phyloP scores from a whole-genome alignment of 2,797 vertebrate genomes.

The Pipistrellus pygmaeus region DNA sequence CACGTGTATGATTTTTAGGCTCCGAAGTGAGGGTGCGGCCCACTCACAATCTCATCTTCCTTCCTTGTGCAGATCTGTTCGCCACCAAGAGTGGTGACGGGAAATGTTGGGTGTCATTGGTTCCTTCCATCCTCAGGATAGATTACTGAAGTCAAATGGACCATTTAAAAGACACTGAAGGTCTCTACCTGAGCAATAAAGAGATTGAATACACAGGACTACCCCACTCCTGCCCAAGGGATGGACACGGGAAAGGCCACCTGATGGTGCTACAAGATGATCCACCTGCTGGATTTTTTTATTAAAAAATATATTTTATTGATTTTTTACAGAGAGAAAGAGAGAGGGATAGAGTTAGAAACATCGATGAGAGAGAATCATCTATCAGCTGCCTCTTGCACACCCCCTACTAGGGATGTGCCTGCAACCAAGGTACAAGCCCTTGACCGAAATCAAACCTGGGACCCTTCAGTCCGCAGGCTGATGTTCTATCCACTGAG shows the following conservation, averaged over 20 bases:
- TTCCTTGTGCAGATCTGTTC: not conserved
- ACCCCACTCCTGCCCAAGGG: accelerated
- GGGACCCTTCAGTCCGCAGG: too few relatives aligned
- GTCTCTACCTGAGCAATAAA: not conserved
- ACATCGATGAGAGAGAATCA: too few relatives aligned
- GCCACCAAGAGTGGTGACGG: not conserved
- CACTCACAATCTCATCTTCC: too few relatives aligned
- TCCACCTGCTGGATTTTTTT: not conserved
- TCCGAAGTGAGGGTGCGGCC: not conserved
- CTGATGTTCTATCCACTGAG: too few relatives aligned
- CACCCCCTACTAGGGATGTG: too few relatives aligned
- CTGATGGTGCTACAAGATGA: not conserved
- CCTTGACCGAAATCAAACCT: too few relatives aligned
- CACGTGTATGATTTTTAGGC: not conserved
- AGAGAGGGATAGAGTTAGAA: too few relatives aligned
- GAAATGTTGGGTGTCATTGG: not conserved
- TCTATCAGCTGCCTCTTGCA: too few relatives aligned
- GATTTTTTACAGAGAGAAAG: too few relatives aligned
- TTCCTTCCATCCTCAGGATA: not conserved
- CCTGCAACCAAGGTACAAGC: too few relatives aligned
- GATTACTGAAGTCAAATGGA: not conserved
- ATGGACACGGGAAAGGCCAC: not conserved
- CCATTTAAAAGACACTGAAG: not conserved
- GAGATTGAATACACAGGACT: not conserved
- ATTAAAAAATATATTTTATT: too few relatives aligned